Percentiles rank a stretch among this genome's conserved stretches.
phyloP scores from a whole-genome alignment of 2,113 vertebrate species.

The Strigops habroptila region DNA sequence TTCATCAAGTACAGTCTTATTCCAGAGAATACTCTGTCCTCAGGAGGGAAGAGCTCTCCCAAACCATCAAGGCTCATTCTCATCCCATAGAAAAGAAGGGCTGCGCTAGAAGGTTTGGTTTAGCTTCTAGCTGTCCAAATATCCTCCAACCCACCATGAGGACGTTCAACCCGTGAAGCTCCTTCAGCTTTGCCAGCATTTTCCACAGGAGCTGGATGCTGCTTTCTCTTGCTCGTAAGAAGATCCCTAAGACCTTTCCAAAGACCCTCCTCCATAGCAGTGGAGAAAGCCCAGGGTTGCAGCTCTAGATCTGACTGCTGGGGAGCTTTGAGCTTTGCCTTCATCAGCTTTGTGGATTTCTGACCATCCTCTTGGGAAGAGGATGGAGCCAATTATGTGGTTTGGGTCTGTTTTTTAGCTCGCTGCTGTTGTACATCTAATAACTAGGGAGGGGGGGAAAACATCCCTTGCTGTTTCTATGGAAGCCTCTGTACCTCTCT shows the following conservation, averaged over 20 bases:
- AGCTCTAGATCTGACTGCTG: background rate
- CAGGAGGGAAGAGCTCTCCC: background rate
- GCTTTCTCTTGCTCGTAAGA: background rate
- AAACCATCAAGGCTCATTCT: background rate
- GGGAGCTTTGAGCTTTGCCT: background rate
- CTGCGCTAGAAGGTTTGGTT: background rate
- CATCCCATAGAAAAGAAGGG: background rate
- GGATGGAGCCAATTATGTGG: background rate
- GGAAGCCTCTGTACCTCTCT: background rate
- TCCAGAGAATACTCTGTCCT: background rate
- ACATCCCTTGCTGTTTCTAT: background rate
- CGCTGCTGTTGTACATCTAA: accelerated
- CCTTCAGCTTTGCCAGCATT: background rate
- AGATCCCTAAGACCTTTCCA: background rate
- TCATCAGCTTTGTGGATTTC: background rate
- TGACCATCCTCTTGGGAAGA: background rate
- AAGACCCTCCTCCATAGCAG: background rate
- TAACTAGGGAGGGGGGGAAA: background rate
- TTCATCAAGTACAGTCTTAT: accelerated
- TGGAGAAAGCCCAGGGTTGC: background rate
- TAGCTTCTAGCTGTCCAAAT: background rate
- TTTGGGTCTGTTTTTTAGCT: background rate
- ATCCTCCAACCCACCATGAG: accelerated
- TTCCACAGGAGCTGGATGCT: background rate
- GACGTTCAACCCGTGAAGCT: accelerated